A percentile compares a stretch with the other conserved stretches of the same genome.
These are phyloP conservation scores for Pocillopora verrucosa DNA, from an alignment of 64 coral and sea anemone species.

Conservation along the genomic window DNA sequence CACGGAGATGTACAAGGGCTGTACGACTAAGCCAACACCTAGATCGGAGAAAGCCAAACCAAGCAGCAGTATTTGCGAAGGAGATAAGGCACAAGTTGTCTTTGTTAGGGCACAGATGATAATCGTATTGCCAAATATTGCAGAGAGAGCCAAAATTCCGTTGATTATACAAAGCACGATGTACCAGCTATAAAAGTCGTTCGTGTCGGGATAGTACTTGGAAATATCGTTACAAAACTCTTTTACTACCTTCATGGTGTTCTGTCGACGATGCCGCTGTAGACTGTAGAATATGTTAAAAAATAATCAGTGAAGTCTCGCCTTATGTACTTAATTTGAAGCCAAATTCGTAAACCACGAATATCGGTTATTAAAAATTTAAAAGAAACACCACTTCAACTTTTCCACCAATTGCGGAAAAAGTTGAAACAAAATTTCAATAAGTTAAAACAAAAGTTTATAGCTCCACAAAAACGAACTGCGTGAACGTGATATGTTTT, in stretches of 20 bases:
- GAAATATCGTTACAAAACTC: slow-evolving; percentile 11
- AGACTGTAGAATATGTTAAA: background rate
- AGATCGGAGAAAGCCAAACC: slow-evolving; percentile 40
- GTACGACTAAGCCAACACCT: background rate
- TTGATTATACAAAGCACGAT: background rate
- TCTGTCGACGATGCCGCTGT: background rate
- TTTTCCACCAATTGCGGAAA: too few species aligned
- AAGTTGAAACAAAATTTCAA: too few species aligned
- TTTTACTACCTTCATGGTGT: background rate
- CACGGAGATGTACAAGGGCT: slow-evolving; percentile 17
- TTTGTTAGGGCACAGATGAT: slow-evolving; percentile 2
- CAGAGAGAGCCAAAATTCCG: background rate
- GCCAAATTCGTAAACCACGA: background rate
- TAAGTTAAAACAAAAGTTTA: too few species aligned
- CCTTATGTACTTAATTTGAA: background rate
- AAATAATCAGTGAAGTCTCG: background rate
- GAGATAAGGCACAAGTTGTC: background rate
- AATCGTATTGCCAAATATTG: slow-evolving; percentile 11
- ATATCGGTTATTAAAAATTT: too few species aligned
- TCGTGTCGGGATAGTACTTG: background rate
- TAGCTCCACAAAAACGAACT: too few species aligned
- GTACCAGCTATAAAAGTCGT: background rate
- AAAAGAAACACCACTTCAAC: background rate
- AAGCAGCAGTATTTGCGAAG: slow-evolving; percentile 23
- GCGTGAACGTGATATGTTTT: too few species aligned